Base-by-base conservation (phyloP, 1,140 invertebrate species). In the Anoplolepis gracilipes region DNA sequence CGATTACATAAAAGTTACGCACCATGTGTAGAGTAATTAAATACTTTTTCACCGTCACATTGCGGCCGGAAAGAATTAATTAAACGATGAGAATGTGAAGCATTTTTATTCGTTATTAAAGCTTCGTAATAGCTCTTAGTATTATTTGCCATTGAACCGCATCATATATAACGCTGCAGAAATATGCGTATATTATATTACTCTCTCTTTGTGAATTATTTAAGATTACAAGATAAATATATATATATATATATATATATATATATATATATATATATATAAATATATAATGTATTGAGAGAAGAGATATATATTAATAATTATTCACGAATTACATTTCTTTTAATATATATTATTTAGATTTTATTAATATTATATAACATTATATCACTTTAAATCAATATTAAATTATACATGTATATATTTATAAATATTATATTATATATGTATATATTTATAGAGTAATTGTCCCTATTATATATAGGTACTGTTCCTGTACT, bases 101-200 rank as follows among this genome's bases (percentile, higher is more conserved):
- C 67, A 82, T 82, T 73, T 82, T 82, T 55, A 82, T 82, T 82
- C 36, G 53, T 82, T 82, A 82, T 82, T 82, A 82, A 82, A 73
- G 78, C 67, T 33, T 22, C 4, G n/a, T 82, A 82, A 73, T 59
- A 82, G 78, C 67, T 59, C 55, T 59, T 36, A 59, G 78, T 82
- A 82, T 82, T 67, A 72, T 82, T 72, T 82, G 67, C 53, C 57
- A 19, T 30, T 30, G 28, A 39, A 61, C 1, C 25, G 25, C 13
- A 16, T 8, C 11, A 33, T 57, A 78, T 10, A 33, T 57, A 78
- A 65, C 2, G 46, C 30, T 13, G 33, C 59, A 42, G 72, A 57
- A 81, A 59, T 72, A 72, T 70, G 61, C 19, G 16, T 46, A 33
- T 72, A 46, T 73, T 59, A 82, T 16, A 49, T 61, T 57, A 28